Evolutionary conservation across 2,888 invertebrate species (phyloP).

Genomic region (Theodoxus fluviatilis): DNA sequence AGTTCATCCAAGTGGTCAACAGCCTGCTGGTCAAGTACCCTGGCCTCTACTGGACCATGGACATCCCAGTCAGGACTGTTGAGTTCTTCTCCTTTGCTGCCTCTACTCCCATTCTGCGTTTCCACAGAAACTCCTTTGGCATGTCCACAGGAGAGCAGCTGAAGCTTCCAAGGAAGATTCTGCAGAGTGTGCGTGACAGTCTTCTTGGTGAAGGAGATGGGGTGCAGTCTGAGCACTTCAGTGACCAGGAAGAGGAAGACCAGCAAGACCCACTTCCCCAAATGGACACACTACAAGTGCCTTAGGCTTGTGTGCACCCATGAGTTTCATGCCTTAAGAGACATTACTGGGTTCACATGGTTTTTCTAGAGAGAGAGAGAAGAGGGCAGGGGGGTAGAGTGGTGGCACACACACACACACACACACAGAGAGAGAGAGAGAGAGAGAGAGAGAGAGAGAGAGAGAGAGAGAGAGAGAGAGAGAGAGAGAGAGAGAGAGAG

Average conservation of each 20-base stretch:
- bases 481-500: constrained; percentile 11
- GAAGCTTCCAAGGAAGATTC: no score
- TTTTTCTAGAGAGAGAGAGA: neutral
- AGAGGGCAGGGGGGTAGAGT: neutral
- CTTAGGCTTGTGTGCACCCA: no score
- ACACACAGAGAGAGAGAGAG: constrained; percentile 4
- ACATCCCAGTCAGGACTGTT: constrained; percentile 30
- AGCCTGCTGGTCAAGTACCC: constrained; percentile 39
- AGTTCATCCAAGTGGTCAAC: constrained; percentile 44
- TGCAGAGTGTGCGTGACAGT: no score
- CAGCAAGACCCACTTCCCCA: no score
- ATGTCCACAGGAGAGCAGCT: no score
- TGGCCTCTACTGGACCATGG: constrained; percentile 46
- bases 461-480: constrained; percentile 12
- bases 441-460: neutral
- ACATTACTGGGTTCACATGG: no score
- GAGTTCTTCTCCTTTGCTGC: no score
- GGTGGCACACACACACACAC: neutral
- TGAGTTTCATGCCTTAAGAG: no score
- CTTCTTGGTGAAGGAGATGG: neutral
- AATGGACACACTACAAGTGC: no score
- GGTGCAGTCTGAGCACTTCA: neutral
- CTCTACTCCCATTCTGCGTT: no score
- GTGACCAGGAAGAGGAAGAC: no score
- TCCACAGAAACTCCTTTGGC: no score